Evolutionary conservation across 2,888 invertebrate genomes (phyloP).

Genomic region (Tanytarsus gracilentus): DNA sequence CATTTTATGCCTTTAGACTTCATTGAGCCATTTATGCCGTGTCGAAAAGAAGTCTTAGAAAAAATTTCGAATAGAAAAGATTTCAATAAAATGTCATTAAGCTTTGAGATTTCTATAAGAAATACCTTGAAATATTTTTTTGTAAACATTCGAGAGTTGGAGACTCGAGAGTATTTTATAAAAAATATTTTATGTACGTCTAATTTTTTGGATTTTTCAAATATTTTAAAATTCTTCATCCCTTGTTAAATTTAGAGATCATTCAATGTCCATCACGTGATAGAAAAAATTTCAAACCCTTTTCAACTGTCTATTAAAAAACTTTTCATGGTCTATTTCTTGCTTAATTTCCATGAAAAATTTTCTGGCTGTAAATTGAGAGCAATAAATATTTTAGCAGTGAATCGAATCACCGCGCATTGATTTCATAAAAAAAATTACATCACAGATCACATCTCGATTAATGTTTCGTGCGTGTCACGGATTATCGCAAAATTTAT

Average conservation of each 20-base stretch:
- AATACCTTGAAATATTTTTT: too few species aligned
- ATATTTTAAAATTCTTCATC: too few species aligned
- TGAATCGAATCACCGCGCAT: slow-evolving; percentile 1
- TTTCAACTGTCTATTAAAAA: too few species aligned
- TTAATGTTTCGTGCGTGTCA: neutral
- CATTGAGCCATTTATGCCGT: neutral
- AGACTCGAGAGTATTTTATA: too few species aligned
- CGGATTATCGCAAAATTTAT: slow-evolving; percentile 9
- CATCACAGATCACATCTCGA: neutral
- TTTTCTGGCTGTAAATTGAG: neutral
- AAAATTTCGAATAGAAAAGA: neutral
- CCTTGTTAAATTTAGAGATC: too few species aligned
- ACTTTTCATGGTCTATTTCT: too few species aligned
- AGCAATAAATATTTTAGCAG: slow-evolving; percentile 6
- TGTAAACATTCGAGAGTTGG: too few species aligned
- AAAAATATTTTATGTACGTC: too few species aligned
- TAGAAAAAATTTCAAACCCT: too few species aligned
- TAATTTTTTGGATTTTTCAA: too few species aligned
- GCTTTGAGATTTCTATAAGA: too few species aligned
- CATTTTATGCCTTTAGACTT: neutral
- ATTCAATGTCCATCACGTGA: too few species aligned
- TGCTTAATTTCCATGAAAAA: neutral
- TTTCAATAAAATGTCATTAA: slow-evolving; percentile 8
- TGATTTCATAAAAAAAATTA: neutral
- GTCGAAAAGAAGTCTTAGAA: neutral